phyloP scores from a whole-genome alignment of 2,797 vertebrate genomes.

The Pseudochirops corinnae region DNA sequence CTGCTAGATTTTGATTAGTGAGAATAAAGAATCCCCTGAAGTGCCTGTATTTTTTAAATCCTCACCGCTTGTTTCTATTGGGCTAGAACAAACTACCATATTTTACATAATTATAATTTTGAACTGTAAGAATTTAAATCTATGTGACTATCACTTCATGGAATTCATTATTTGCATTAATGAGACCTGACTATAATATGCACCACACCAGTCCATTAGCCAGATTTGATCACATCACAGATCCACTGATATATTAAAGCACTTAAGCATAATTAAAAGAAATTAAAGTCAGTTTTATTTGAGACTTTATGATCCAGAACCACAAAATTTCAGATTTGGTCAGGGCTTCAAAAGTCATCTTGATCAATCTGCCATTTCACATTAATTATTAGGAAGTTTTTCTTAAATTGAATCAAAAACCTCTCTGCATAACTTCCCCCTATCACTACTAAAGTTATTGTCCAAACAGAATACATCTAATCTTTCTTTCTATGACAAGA shows the following conservation, averaged over 20 bases:
- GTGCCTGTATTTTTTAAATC: neutral
- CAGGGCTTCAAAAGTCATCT: neutral
- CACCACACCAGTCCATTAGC: neutral
- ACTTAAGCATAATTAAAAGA: neutral
- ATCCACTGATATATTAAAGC: neutral
- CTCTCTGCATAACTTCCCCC: neutral
- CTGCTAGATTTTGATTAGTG: neutral
- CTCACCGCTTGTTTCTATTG: neutral
- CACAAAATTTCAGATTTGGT: neutral
- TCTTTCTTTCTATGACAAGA: neutral
- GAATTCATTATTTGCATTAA: neutral
- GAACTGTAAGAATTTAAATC: neutral
- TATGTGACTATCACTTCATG: neutral
- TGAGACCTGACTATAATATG: neutral
- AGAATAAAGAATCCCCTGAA: neutral
- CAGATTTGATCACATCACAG: neutral
- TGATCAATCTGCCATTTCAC: neutral
- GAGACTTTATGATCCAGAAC: neutral
- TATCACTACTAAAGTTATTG: neutral
- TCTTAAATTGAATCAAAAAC: neutral
- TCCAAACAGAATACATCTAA: neutral
- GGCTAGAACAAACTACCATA: neutral
- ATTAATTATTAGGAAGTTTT: neutral
- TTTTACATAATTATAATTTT: neutral
- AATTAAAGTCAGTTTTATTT: neutral